Evolutionary conservation across 1,140 invertebrate species (phyloP).

Genomic region (Oryctes rhinoceros): DNA sequence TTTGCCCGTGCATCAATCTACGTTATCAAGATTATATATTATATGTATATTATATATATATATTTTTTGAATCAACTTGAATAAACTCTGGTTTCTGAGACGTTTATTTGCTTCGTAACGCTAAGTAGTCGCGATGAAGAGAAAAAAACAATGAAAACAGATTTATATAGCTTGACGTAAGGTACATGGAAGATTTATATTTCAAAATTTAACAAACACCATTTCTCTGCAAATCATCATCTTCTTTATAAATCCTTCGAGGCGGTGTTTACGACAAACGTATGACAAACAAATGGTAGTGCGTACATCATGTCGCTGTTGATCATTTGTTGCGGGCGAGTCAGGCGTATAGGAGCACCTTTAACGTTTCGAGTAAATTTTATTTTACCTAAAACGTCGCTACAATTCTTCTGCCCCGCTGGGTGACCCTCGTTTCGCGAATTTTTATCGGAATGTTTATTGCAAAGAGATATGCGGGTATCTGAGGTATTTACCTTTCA

Average conservation of each 20-base stretch:
- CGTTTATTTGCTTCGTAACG: no score
- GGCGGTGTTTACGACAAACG: background rate
- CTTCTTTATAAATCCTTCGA: constrained; percentile 8
- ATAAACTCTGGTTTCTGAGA: no score
- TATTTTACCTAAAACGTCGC: background rate
- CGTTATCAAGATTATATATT: background rate
- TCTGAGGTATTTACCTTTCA: no score
- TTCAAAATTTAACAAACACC: constrained; percentile 10
- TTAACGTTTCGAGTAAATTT: background rate
- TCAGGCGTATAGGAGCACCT: background rate
- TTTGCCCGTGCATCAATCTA: no score
- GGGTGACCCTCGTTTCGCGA: background rate
- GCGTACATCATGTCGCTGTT: background rate
- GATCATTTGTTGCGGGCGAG: background rate
- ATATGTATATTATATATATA: no score
- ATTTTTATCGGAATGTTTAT: no score
- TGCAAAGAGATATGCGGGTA: no score
- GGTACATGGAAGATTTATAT: background rate
- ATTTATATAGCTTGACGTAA: background rate
- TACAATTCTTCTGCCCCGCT: background rate
- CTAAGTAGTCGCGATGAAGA: background rate
- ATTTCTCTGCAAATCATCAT: constrained; percentile 6
- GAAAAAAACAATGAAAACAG: background rate
- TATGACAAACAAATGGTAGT: background rate
- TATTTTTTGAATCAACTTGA: no score